Evolutionary conservation across 2,113 vertebrate genomes (phyloP), one percentile per base, ranked within the genome.

Genomic region (Nothobranchius furzeri): DNA sequence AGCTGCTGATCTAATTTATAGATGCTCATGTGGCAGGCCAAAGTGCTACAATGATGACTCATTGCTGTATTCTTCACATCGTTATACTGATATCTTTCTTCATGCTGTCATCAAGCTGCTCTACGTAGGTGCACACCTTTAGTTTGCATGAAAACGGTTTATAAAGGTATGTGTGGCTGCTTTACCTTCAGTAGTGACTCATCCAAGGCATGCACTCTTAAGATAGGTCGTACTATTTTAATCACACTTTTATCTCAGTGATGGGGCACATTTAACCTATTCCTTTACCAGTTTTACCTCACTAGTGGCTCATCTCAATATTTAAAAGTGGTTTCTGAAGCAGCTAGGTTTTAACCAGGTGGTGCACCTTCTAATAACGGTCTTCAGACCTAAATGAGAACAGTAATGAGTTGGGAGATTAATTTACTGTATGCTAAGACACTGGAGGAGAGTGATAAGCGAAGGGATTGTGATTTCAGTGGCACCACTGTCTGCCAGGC

Each of bases 391-490:
- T 76, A 76, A 64, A 82, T 87, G 86, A 83, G 64, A 85, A 76
- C 85, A 67, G 68, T 89, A 88, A 88, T 85, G 79, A 86, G 78
- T 69, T 73, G 72, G 76, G 72, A 88, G 76, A 90, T 89, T 68
- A 76, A 87, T 90, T 84, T 67, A 84, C 73, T 81, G 64, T 78
- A 85, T 75, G 43, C 76, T 49, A 42, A 64, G 70, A 79, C 75
- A 60, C 74, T 77, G 69, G 64, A 66, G 67, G 70, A 57, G 69
- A 88, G 67, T 73, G 70, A 84, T 85, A 83, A 80, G 75, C 79
- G 54, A 75, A 67, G 65, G 71, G 43, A 77, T 64, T 83, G 70
- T 17, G 59, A 76, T 79, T 79, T 71, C 54, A 52, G 57, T 48
- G 30, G 14, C 61, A 60, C 51, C 75, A 25, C 40, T 63, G 75